Percentiles rank a stretch among this genome's conserved stretches.
These are phyloP conservation scores for Linepithema humile DNA, from an alignment of 1,140 invertebrate species.

Conservation along the genomic window DNA sequence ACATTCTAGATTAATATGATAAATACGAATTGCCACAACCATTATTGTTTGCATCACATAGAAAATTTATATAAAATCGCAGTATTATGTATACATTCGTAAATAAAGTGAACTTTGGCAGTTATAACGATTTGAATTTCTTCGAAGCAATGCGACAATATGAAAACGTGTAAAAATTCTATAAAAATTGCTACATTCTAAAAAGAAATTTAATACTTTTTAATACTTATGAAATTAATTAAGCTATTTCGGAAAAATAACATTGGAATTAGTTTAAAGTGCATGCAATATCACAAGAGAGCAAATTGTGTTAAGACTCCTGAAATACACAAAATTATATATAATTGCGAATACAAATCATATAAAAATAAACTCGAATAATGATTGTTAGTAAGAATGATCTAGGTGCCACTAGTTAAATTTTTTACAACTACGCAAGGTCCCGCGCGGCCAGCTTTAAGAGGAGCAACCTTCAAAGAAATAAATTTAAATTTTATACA, in stretches of 20 bases:
- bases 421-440: slow-evolving; percentile 90
- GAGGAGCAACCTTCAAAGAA: slow-evolving; percentile 87
- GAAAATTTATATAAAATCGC: slow-evolving; percentile 29
- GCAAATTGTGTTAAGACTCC: slow-evolving; percentile 15
- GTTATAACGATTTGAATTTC: background rate
- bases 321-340: slow-evolving; percentile 1
- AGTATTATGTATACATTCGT: slow-evolving; percentile 1
- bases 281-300: slow-evolving; percentile 34
- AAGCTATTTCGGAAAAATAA: slow-evolving; percentile 43
- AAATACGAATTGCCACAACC: background rate
- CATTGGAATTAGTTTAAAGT: slow-evolving; percentile 22
- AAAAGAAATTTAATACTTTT: slow-evolving; percentile 28
- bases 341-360: background rate
- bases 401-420: slow-evolving; percentile 45
- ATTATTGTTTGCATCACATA: background rate
- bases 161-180: slow-evolving; percentile 32
- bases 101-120: slow-evolving; percentile 7
- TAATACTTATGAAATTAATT: background rate
- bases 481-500: slow-evolving; percentile 42
- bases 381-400: slow-evolving; percentile 11
- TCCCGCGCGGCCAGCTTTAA: slow-evolving; percentile 92
- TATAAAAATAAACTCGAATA: background rate
- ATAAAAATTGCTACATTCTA: slow-evolving; percentile 28
- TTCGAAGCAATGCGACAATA: background rate
- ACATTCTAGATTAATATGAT: slow-evolving; percentile 10